phyloP scores from a whole-genome alignment of 2,797 vertebrate genomes.

The Sebastolobus alascanus region DNA sequence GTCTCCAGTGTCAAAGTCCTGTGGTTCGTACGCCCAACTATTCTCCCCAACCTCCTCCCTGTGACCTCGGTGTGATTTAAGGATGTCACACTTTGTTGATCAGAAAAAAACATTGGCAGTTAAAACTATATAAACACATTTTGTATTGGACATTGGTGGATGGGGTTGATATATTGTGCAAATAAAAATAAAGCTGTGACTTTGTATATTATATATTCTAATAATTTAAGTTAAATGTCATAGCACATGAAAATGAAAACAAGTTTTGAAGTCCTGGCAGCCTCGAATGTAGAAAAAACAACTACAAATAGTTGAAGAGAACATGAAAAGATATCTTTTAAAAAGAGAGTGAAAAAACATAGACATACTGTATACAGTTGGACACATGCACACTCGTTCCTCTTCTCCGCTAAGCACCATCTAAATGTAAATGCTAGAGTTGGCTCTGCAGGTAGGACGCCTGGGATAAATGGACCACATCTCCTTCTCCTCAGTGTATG shows the following conservation, averaged over 20 bases:
- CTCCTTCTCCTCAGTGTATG: constrained; percentile 40
- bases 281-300: not conserved
- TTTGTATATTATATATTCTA: not conserved
- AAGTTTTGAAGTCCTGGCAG: not conserved
- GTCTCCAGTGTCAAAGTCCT: not conserved
- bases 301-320: constrained; percentile 1
- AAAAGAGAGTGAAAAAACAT: not conserved
- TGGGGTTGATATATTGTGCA: not conserved
- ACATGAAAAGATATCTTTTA: not conserved
- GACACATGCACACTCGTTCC: constrained; percentile 1
- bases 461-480: constrained; percentile 45
- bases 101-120: not conserved
- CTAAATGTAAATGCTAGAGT: constrained; percentile 46
- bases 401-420: constrained; percentile 39
- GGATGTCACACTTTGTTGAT: not conserved
- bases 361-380: not conserved
- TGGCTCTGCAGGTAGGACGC: constrained; percentile 46
- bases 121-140: not conserved
- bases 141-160: not conserved
- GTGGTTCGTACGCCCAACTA: not conserved
- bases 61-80: not conserved
- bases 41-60: not conserved
- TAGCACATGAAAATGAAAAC: not conserved
- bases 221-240: not conserved
- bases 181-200: not conserved